Percentiles rank a stretch among this genome's conserved stretches.
These are phyloP conservation scores for Drosophila chauvacae DNA, from an alignment of 1,140 invertebrate genomes.

Conservation along the genomic window DNA sequence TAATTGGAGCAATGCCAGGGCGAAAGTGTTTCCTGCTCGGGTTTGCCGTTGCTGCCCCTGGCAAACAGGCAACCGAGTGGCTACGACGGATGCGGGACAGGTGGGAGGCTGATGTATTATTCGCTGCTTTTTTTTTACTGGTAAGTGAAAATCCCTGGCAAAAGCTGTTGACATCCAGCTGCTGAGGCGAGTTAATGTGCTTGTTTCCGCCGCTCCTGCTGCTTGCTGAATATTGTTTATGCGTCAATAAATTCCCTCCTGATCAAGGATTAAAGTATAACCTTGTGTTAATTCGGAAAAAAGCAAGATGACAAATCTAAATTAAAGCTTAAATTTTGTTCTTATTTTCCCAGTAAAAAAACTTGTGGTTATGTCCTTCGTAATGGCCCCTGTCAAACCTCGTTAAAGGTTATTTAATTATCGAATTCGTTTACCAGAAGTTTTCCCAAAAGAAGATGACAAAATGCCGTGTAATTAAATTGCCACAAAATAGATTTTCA, in stretches of 20 bases:
- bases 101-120: slow-evolving; percentile 33
- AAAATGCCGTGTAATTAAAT: slow-evolving; percentile 21
- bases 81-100: slow-evolving; percentile 1
- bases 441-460: slow-evolving; percentile 1
- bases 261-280: slow-evolving; percentile 10
- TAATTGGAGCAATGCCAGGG: slow-evolving; percentile 63
- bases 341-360: too few species aligned
- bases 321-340: neutral
- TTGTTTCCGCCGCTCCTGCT: slow-evolving; percentile 1
- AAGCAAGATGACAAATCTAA: neutral
- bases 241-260: slow-evolving; percentile 7
- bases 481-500: slow-evolving; percentile 19
- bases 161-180: slow-evolving; percentile 48
- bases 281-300: neutral
- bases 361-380: neutral
- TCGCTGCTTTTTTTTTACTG: slow-evolving; percentile 12
- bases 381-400: neutral
- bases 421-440: neutral
- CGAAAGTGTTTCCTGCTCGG: slow-evolving; percentile 18
- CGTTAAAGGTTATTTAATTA: neutral
- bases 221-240: slow-evolving; percentile 16
- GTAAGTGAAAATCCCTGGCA: slow-evolving; percentile 18
- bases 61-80: slow-evolving; percentile 18
- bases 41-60: slow-evolving; percentile 23
- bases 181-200: slow-evolving; percentile 23